Evolutionary conservation across 2,797 vertebrate species (phyloP), one percentile per base, ranked within the genome.

Genomic region (Labeo calbasu): DNA sequence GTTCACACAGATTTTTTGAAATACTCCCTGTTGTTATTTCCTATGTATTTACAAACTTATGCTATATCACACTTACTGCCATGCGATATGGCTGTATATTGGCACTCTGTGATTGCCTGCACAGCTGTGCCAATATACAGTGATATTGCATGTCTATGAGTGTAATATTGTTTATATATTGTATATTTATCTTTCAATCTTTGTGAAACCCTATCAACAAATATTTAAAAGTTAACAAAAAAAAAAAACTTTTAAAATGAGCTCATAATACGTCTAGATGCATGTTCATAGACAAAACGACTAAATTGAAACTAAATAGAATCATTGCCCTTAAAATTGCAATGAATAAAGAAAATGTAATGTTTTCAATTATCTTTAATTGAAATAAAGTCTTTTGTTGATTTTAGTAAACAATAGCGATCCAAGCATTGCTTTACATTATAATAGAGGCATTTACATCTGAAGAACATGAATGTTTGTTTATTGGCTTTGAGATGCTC

Each of bases 381-480:
- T 32, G 2, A 75, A 55, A 21, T 32, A 4, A 75, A 36, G 25
- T 53, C 5, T 55, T 75, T 55, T 55, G 23, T 25, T n/a, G 15
- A 46, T 77, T 77, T 63, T 63, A 21, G 9, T 40, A 40, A 23
- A 25, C 8, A 68, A 21, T 25, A 14, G 78, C 51, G 21, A n/a
- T 80, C 36, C 2, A 12, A 59, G 3, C 17, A 59, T 50, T 17
- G 23, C 8, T 50, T 21, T 50, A 70, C 5, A 57, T 12, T 32
- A 32, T 28, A 25, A 81, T 1, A 8, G 23, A 48, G 15, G 15
- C 8, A 48, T 81, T 46, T 48, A 21, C 66, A 59, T 71, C n/a
- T 73, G 43, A 9, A 12, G 25, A 50, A 23, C 80, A 73, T 51
- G 0, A 32, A 50, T 80, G 65, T 23, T 81, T 72, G 50, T 55